phyloP scores from a whole-genome alignment of 2,797 vertebrate genomes.

The Girardinus metallicus region DNA sequence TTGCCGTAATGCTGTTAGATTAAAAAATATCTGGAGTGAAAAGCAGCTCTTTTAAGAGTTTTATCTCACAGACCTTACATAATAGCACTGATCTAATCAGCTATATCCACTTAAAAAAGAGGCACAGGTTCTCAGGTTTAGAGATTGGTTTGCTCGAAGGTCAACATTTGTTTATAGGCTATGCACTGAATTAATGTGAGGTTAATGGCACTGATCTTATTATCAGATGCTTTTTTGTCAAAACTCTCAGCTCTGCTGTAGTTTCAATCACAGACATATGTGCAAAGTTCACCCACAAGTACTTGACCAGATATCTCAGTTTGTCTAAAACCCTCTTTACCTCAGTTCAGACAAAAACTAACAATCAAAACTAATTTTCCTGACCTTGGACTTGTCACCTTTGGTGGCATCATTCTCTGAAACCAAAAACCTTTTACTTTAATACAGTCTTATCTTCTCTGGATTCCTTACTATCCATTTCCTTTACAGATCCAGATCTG shows the following conservation, averaged over 20 bases:
- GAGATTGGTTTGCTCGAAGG: conserved; percentile 16
- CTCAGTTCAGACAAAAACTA: conserved; percentile 22
- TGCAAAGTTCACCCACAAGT: conserved; percentile 9
- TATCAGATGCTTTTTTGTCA: conserved; percentile 20
- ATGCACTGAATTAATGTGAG: conserved; percentile 39
- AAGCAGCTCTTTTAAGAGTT: background rate
- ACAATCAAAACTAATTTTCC: conserved; percentile 9
- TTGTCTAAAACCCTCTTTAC: conserved; percentile 42
- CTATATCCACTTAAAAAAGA: conserved; percentile 47
- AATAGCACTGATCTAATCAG: conserved; percentile 45
- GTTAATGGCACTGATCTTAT: conserved; percentile 66
- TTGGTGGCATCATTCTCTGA: conserved; percentile 1
- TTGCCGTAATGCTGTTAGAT: conserved; percentile 1
- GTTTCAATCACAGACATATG: conserved; percentile 17
- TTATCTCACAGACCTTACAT: conserved; percentile 54
- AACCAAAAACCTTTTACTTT: conserved; percentile 20
- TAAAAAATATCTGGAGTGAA: background rate
- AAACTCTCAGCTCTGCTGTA: conserved; percentile 60
- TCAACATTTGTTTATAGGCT: conserved; percentile 43
- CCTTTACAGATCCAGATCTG: conserved; percentile 38
- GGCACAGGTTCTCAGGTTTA: conserved; percentile 60
- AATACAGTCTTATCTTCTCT: conserved; percentile 39
- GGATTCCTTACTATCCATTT: conserved; percentile 36
- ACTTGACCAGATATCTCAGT: background rate
- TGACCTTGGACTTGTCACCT: conserved; percentile 9